Conservation (phyloP, 2,888 invertebrate genomes). For the Athrips mouffetella region DNA sequence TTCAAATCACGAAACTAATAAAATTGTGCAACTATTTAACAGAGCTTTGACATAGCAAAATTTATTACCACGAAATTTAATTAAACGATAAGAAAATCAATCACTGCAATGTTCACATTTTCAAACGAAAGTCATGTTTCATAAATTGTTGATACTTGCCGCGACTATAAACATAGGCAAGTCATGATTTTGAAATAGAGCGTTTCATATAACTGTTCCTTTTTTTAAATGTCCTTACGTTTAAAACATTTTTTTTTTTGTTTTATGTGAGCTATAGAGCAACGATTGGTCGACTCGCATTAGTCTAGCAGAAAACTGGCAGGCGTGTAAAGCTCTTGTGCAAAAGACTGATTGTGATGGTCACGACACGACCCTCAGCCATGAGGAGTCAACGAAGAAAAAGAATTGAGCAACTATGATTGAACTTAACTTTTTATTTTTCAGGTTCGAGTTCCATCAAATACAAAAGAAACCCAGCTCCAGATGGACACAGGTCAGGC, state of each 20-base stretch:
- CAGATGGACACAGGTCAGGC: slow-evolving; percentile 58
- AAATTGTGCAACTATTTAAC: neutral
- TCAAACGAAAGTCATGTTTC: slow-evolving; percentile 27
- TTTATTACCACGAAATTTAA: slow-evolving; percentile 26
- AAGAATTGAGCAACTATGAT: no score
- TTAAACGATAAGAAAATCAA: slow-evolving; percentile 39
- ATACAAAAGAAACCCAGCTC: slow-evolving; percentile 39
- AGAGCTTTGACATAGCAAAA: neutral
- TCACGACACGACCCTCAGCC: no score
- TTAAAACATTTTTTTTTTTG: neutral
- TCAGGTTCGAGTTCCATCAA: slow-evolving; percentile 16
- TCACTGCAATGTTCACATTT: slow-evolving; percentile 7
- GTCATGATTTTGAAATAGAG: slow-evolving; percentile 1
- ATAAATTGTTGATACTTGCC: slow-evolving; percentile 5
- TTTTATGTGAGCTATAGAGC: no score
- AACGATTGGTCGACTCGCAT: no score
- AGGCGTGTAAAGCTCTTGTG: no score
- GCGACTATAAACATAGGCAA: slow-evolving; percentile 13
- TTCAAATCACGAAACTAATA: neutral
- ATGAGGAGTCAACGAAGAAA: no score
- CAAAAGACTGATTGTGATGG: no score
- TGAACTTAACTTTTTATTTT: no score
- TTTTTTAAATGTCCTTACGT: neutral
- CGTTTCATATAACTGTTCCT: neutral
- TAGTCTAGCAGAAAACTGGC: no score